These are phyloP conservation scores for Bombus picipes DNA, from an alignment of 1,140 invertebrate genomes.

Conservation along the genomic window DNA sequence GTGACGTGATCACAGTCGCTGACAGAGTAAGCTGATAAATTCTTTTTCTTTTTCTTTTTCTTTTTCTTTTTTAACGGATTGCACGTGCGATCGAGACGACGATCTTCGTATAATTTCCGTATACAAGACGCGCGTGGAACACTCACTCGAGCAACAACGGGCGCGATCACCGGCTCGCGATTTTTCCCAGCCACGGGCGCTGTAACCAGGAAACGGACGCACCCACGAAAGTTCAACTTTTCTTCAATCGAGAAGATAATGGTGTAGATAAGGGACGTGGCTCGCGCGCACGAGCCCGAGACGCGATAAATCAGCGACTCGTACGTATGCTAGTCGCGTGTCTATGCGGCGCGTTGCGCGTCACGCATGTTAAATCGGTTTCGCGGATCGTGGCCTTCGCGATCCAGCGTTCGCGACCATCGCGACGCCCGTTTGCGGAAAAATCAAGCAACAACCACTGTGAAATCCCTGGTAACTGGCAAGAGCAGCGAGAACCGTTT, in stretches of 20 bases:
- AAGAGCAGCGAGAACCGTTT: not conserved
- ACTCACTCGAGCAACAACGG: not conserved
- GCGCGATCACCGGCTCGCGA: constrained; percentile 13
- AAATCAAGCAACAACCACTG: constrained; percentile 7
- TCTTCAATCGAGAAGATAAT: constrained; percentile 62
- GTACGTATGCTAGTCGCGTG: constrained; percentile 34
- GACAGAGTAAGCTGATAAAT: not conserved
- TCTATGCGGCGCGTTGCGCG: constrained; percentile 21
- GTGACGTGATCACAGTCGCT: no score
- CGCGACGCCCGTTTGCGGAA: not conserved
- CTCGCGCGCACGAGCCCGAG: constrained; percentile 31
- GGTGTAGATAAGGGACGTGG: constrained; percentile 30
- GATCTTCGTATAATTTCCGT: not conserved
- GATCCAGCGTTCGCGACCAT: constrained; percentile 35
- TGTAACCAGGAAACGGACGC: constrained; percentile 53
- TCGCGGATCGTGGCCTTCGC: constrained; percentile 36
- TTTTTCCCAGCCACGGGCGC: constrained; percentile 36
- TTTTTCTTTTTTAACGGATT: not conserved
- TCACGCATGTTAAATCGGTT: constrained; percentile 58
- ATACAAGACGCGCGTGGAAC: not conserved
- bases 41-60: no score
- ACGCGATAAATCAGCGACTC: constrained; percentile 60
- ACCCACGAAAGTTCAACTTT: constrained; percentile 55
- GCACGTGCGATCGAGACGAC: not conserved
- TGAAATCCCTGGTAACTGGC: not conserved